A percentile compares a stretch with the other conserved stretches of the same genome.
Conservation (phyloP, 2,797 vertebrate genomes). For the Ispidina picta region DNA sequence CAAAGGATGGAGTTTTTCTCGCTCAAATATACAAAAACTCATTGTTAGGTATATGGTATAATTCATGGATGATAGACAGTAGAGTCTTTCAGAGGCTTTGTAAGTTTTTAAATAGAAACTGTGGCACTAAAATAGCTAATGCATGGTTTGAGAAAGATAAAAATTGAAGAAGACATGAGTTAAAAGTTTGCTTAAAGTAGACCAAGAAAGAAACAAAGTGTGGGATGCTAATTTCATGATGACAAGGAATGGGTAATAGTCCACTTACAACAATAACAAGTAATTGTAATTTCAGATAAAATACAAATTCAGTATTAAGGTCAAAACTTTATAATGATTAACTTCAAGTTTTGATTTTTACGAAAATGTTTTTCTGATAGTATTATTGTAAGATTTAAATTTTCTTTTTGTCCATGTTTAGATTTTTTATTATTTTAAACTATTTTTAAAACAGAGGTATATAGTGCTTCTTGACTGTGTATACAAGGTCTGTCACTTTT, state of each 20-base stretch:
- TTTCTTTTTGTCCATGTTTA: neutral
- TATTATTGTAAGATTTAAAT: neutral
- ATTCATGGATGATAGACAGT: neutral
- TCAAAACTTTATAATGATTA: neutral
- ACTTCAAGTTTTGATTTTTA: neutral
- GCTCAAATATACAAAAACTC: neutral
- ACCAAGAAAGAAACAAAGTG: rapidly evolving
- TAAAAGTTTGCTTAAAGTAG: neutral
- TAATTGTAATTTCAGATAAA: neutral
- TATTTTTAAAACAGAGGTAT: neutral
- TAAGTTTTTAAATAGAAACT: neutral
- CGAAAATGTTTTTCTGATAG: rapidly evolving
- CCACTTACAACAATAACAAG: neutral
- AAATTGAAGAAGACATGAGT: neutral
- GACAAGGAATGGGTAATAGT: neutral
- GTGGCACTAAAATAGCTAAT: neutral
- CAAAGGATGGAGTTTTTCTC: neutral
- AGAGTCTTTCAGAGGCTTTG: neutral
- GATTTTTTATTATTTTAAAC: neutral
- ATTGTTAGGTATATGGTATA: neutral
- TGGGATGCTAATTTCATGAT: neutral
- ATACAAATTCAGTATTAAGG: neutral
- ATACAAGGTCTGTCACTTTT: neutral
- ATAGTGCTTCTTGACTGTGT: neutral
- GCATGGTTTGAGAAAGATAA: neutral